Evolutionary conservation across 2,113 vertebrate species (phyloP).

Genomic region (Cinclus cinclus): DNA sequence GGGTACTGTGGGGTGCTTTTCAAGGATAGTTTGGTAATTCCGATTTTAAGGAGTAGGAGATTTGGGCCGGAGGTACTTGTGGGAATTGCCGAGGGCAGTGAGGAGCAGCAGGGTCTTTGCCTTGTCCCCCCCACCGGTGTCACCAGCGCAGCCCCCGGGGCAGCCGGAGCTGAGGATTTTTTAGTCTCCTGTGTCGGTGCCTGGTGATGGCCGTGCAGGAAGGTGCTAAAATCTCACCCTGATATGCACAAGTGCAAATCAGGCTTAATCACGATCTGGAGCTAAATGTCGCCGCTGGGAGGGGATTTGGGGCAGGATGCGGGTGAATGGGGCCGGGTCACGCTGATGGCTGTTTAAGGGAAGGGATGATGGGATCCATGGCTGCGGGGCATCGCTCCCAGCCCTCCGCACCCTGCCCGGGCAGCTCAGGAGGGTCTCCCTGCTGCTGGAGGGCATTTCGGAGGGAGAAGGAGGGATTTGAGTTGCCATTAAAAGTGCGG

Average conservation of each 20-base stretch:
- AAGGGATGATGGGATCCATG: background rate
- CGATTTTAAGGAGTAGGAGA: background rate
- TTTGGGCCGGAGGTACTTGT: too few relatives aligned
- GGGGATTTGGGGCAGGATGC: background rate
- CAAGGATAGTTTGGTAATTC: background rate
- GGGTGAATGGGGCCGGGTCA: background rate
- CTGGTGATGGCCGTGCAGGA: fast-evolving
- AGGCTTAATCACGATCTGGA: background rate
- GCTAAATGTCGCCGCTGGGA: background rate
- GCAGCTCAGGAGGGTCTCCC: background rate
- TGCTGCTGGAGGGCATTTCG: background rate
- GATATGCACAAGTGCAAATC: background rate
- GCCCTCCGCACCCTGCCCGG: background rate
- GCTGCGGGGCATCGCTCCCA: background rate
- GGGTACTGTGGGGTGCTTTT: background rate
- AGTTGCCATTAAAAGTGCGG: fast-evolving
- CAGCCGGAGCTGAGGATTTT: background rate
- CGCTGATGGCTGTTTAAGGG: background rate
- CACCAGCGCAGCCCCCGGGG: background rate
- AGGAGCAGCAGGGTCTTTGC: background rate
- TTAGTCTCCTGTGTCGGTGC: fast-evolving
- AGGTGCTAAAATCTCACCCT: background rate
- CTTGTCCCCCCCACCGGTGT: background rate
- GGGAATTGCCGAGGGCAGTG: background rate
- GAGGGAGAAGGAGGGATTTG: background rate